Evolutionary conservation across 2,797 vertebrate species (phyloP).

Genomic region (Rhinella marina): DNA sequence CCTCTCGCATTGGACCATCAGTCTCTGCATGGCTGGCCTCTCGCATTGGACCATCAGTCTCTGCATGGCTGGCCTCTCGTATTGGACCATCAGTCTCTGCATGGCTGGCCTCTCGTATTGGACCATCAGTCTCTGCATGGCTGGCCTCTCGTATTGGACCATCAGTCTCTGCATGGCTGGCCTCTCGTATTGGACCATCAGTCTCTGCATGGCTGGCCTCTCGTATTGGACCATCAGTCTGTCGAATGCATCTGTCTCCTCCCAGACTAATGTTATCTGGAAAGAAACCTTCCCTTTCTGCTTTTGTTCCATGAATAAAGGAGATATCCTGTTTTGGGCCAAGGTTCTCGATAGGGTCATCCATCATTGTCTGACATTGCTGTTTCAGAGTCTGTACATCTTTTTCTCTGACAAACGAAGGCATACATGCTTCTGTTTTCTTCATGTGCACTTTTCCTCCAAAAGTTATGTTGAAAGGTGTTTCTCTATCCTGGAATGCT

Average conservation of each 20-base stretch:
- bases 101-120: background rate
- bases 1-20: too few relatives aligned
- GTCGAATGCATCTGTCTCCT: background rate
- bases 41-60: too few relatives aligned
- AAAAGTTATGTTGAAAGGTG: background rate
- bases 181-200: background rate
- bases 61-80: background rate
- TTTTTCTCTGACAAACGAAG: background rate
- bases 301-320: background rate
- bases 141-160: background rate
- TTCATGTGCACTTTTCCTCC: background rate
- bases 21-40: too few relatives aligned
- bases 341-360: background rate
- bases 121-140: background rate
- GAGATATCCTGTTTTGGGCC: background rate
- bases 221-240: background rate
- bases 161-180: background rate
- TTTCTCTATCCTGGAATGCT: background rate
- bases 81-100: background rate
- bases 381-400: background rate
- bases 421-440: background rate
- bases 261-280: background rate
- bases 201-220: background rate
- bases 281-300: background rate
- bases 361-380: background rate